Evolutionary conservation across 2,797 vertebrate genomes (phyloP).

Genomic region (Psittacula echo): DNA sequence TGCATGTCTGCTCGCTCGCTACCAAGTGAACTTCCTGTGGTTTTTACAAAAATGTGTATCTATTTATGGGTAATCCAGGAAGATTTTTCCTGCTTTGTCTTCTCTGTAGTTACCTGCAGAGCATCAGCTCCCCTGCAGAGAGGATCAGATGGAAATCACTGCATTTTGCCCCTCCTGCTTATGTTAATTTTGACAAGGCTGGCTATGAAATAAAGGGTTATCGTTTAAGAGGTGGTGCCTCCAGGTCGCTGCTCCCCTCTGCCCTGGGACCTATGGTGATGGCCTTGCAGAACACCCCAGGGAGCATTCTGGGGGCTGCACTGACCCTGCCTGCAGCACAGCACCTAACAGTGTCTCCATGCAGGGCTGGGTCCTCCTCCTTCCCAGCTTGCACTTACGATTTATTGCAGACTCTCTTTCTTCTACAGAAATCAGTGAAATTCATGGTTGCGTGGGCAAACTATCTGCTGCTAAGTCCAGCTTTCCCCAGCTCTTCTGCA

Average conservation of each 20-base stretch:
- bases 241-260: not conserved
- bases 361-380: not conserved
- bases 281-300: not conserved
- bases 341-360: not conserved
- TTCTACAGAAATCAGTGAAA: not conserved
- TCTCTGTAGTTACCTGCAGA: not conserved
- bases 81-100: not conserved
- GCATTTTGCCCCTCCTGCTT: not conserved
- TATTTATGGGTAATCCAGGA: not conserved
- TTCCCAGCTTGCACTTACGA: not conserved
- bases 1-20: not conserved
- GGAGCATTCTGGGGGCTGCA: not conserved
- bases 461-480: not conserved
- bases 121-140: not conserved
- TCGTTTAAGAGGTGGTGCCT: not conserved
- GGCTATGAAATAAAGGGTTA: not conserved
- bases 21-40: accelerated
- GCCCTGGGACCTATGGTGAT: too few species aligned
- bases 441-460: not conserved
- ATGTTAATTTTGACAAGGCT: not conserved
- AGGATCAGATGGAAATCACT: not conserved
- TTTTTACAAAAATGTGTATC: not conserved
- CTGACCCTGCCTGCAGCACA: not conserved
- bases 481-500: not conserved
- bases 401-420: accelerated